Conservation (phyloP, 2,113 vertebrate species). For the Entomyzon cyanotis region DNA sequence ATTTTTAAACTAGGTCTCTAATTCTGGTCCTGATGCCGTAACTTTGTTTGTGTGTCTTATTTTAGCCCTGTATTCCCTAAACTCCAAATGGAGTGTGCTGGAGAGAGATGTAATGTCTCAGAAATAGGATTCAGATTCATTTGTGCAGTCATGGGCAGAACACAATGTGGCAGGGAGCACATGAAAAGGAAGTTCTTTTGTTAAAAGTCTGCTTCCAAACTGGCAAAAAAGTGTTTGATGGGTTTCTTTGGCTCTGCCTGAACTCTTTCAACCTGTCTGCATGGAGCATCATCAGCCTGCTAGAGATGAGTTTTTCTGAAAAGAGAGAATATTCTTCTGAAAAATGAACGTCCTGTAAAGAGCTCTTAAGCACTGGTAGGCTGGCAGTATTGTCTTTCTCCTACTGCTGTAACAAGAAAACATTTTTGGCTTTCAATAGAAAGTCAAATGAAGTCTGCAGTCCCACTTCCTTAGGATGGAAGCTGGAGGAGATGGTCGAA, state of each 20-base stretch:
- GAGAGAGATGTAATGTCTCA: neutral
- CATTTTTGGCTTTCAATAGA: neutral
- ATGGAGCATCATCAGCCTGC: neutral
- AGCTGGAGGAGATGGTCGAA: neutral
- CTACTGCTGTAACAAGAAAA: neutral
- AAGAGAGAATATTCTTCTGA: neutral
- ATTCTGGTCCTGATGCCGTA: neutral
- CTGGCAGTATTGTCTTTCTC: neutral
- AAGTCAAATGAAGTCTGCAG: neutral
- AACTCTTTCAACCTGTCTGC: neutral
- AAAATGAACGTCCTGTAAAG: neutral
- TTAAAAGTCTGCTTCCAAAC: neutral
- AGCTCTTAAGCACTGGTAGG: neutral
- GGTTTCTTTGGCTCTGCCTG: neutral
- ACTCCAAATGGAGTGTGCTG: neutral
- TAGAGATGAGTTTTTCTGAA: neutral
- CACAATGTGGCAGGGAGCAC: neutral
- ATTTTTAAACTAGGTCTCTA: neutral
- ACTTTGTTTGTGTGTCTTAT: neutral
- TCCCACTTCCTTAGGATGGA: fast-evolving
- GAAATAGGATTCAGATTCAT: neutral
- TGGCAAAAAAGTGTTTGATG: neutral
- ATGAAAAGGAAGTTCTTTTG: neutral
- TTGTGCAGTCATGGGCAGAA: neutral
- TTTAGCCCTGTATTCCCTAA: neutral